These are phyloP conservation scores for Trachelus tabidus DNA, from an alignment of 2,888 invertebrate species.

Conservation along the genomic window DNA sequence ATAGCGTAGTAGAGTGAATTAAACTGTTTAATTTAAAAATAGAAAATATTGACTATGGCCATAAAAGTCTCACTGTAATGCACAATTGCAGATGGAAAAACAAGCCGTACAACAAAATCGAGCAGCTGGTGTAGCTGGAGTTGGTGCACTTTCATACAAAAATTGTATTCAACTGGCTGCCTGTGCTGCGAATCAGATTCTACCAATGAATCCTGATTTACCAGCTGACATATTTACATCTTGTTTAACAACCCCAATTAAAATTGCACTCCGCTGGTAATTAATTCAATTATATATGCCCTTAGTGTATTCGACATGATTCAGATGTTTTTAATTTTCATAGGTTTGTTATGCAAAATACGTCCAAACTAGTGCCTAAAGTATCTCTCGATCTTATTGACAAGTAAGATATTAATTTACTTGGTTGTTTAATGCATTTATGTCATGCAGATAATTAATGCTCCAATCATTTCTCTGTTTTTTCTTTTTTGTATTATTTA, in stretches of 20 bases:
- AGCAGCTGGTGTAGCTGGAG: constrained; percentile 51
- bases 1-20: not conserved
- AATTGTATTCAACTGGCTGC: constrained; percentile 98
- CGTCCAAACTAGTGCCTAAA: constrained; percentile 83
- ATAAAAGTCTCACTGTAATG: not conserved
- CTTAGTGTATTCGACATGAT: not conserved
- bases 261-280: constrained; percentile 92
- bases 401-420: constrained; percentile 72
- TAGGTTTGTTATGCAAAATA: constrained; percentile 86
- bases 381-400: constrained; percentile 89
- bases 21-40: not conserved
- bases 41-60: constrained; percentile 7
- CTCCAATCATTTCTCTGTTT: constrained; percentile 24
- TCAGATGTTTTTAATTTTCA: not conserved
- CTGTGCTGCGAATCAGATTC: constrained; percentile 90
- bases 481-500: constrained; percentile 56
- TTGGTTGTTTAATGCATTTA: constrained; percentile 10
- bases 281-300: constrained; percentile 7
- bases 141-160: constrained; percentile 74
- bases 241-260: constrained; percentile 98
- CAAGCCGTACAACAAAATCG: constrained; percentile 59
- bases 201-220: constrained; percentile 97
- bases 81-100: constrained; percentile 51
- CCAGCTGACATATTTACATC: constrained; percentile 98
- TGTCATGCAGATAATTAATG: constrained; percentile 16